These are phyloP conservation scores for Brachyistius frenatus DNA, from an alignment of 2,113 vertebrate genomes.

Conservation along the genomic window DNA sequence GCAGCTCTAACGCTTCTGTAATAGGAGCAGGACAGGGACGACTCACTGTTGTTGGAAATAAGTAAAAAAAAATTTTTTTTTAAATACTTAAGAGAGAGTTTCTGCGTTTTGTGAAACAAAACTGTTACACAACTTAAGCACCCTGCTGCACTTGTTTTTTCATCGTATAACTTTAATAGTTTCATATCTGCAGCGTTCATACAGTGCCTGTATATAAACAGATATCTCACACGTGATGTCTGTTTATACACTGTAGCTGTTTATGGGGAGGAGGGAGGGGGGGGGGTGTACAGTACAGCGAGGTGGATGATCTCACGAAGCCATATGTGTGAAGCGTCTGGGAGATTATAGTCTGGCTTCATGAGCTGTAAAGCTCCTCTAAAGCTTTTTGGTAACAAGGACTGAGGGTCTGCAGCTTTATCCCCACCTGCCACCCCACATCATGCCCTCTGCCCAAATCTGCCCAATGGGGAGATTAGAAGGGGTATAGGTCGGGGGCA, in stretches of 20 bases:
- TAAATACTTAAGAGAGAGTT: too few species aligned
- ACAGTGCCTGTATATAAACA: slow-evolving; percentile 16
- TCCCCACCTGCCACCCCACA: slow-evolving; percentile 38
- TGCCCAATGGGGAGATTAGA: slow-evolving; percentile 52
- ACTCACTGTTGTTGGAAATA: too few species aligned
- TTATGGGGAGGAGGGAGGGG: slow-evolving; percentile 3
- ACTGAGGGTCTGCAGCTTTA: slow-evolving; percentile 58
- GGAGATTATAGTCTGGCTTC: slow-evolving; percentile 77
- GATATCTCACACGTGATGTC: slow-evolving; percentile 40
- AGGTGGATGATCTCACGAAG: slow-evolving; percentile 65
- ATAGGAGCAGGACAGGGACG: too few species aligned
- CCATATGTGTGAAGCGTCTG: slow-evolving; percentile 81
- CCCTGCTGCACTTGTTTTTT: neutral
- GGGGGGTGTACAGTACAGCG: neutral
- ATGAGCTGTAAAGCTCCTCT: slow-evolving; percentile 71
- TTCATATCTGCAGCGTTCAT: neutral
- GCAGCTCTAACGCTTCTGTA: too few species aligned
- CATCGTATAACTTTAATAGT: neutral
- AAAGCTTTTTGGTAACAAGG: slow-evolving; percentile 74
- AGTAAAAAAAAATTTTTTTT: too few species aligned
- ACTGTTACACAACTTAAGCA: too few species aligned
- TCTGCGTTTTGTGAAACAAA: too few species aligned
- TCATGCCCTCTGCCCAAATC: slow-evolving; percentile 28
- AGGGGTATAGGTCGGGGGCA: slow-evolving; percentile 34
- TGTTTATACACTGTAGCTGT: slow-evolving; percentile 41